These are phyloP conservation scores for Priocnemis perturbator DNA, from an alignment of 2,888 invertebrate species.

Conservation along the genomic window DNA sequence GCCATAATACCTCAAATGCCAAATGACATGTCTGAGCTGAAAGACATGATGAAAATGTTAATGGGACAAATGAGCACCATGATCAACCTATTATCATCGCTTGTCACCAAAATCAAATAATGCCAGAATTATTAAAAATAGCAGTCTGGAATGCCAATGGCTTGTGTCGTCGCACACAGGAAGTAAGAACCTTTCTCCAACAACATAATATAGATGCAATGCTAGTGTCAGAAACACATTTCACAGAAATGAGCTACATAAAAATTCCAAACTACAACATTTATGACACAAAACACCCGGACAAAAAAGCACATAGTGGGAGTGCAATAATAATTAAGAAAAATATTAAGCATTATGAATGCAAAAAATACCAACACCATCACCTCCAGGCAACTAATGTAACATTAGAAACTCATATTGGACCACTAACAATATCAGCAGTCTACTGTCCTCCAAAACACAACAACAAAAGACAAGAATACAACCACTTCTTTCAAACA, in stretches of 20 bases:
- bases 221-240: slow-evolving; percentile 40
- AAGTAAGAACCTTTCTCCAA: slow-evolving; percentile 12
- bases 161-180: slow-evolving; percentile 22
- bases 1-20: neutral
- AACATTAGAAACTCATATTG: no score
- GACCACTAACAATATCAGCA: neutral
- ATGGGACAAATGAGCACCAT: slow-evolving; percentile 13
- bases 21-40: no score
- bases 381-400: neutral
- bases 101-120: slow-evolving; percentile 11
- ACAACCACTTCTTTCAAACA: neutral
- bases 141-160: slow-evolving; percentile 39
- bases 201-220: slow-evolving; percentile 24
- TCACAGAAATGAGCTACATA: slow-evolving; percentile 21
- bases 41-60: no score
- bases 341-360: neutral
- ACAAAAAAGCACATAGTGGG: neutral
- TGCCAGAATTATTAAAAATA: slow-evolving; percentile 28
- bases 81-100: slow-evolving; percentile 5
- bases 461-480: neutral
- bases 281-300: slow-evolving; percentile 6
- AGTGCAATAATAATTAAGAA: neutral
- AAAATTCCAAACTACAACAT: neutral
- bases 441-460: slow-evolving; percentile 10
- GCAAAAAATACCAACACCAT: neutral